A percentile compares a stretch with the other conserved stretches of the same genome.
phyloP scores from a whole-genome alignment of 2,888 invertebrate genomes.

The Latrodectus elegans region DNA sequence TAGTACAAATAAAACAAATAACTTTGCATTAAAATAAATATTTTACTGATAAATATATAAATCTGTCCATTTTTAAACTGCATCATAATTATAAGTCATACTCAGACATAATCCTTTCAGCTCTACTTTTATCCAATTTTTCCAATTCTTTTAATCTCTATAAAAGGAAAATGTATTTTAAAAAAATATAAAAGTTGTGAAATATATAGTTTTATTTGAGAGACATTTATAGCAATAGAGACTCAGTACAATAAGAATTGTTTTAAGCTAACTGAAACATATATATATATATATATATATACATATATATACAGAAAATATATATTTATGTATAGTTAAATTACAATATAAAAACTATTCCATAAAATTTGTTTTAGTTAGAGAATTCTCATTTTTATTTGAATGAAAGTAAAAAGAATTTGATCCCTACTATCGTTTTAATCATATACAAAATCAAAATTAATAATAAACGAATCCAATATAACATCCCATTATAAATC shows the following conservation, averaged over 20 bases:
- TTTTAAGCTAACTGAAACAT: too few species aligned
- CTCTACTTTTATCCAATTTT: constrained; percentile 47
- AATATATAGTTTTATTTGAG: background rate
- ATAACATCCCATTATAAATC: too few species aligned
- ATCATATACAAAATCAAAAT: too few species aligned
- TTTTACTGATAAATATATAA: background rate
- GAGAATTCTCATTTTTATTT: too few species aligned
- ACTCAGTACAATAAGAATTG: background rate
- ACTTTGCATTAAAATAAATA: background rate
- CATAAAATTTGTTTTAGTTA: too few species aligned
- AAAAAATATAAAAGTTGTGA: background rate
- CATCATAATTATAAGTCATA: background rate
- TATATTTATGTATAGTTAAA: too few species aligned
- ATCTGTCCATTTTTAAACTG: background rate
- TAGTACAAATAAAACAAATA: background rate
- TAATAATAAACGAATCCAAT: too few species aligned
- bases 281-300: too few species aligned
- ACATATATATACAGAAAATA: too few species aligned
- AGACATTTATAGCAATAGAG: background rate
- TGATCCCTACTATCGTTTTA: too few species aligned
- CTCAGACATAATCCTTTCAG: background rate
- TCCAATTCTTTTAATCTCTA: constrained; percentile 51
- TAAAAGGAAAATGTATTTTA: background rate
- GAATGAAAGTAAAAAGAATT: too few species aligned
- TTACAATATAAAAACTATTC: too few species aligned